A percentile compares a stretch with the other conserved stretches of the same genome.
phyloP scores from a whole-genome alignment of 2,797 vertebrate species.

The Botia almorhae region DNA sequence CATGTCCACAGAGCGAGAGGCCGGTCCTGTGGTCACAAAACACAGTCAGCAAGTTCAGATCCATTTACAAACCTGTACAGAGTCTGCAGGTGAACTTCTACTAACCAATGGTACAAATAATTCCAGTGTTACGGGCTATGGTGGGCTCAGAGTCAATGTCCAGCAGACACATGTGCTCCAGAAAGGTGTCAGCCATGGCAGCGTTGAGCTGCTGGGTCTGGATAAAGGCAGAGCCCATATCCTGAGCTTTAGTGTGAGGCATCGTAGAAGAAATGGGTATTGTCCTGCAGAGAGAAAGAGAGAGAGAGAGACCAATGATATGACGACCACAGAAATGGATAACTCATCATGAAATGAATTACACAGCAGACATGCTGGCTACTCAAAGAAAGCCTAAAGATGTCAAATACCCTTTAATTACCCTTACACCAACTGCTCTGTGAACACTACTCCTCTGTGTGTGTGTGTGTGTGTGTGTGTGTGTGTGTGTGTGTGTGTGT shows the following conservation, averaged over 20 bases:
- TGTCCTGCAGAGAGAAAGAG: conserved; percentile 58
- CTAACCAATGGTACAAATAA: conserved; percentile 98
- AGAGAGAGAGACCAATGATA: not conserved
- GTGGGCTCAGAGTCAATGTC: conserved; percentile 96
- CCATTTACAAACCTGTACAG: not conserved
- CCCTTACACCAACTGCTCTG: too few species aligned
- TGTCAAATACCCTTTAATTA: too few species aligned
- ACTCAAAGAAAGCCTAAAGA: too few species aligned
- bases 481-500: too few species aligned
- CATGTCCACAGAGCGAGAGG: conserved; percentile 89
- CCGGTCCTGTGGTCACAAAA: conserved; percentile 82
- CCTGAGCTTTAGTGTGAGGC: conserved; percentile 79
- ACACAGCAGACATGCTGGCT: too few species aligned
- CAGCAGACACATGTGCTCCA: conserved; percentile 96
- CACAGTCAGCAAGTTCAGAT: not conserved
- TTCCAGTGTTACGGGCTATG: conserved; percentile 94
- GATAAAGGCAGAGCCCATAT: conserved; percentile 92
- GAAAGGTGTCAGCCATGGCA: conserved; percentile 95
- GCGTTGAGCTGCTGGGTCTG: conserved; percentile 97
- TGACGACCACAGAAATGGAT: not conserved
- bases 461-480: too few species aligned
- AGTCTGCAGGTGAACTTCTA: conserved; percentile 25
- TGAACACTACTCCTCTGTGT: too few species aligned
- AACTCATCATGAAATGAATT: too few species aligned
- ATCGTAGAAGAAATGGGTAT: conserved; percentile 70